Evolutionary conservation across 2,113 vertebrate species (phyloP).

Genomic region (Glareola pratincola): DNA sequence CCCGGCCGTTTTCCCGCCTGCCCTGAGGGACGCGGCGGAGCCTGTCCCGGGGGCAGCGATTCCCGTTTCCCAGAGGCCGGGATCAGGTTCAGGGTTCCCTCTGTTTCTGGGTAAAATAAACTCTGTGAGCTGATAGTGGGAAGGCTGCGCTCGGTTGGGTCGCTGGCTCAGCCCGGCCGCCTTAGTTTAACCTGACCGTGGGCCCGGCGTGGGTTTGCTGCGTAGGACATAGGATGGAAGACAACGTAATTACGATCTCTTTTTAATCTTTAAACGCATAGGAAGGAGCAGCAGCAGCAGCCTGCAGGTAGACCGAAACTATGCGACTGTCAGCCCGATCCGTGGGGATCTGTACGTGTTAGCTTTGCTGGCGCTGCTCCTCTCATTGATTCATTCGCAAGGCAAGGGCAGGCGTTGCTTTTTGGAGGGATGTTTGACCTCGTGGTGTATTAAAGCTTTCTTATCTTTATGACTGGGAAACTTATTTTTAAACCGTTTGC

Average conservation of each 20-base stretch:
- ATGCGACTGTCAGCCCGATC: neutral
- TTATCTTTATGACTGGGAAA: neutral
- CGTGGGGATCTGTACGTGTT: neutral
- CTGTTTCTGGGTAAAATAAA: rapidly evolving
- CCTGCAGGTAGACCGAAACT: neutral
- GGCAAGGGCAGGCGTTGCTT: neutral
- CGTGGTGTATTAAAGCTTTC: neutral
- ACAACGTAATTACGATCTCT: neutral
- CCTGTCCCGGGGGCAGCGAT: neutral
- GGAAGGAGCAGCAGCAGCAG: neutral
- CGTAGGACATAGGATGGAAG: rapidly evolving
- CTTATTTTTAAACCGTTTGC: neutral
- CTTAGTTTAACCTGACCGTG: neutral
- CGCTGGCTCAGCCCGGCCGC: neutral
- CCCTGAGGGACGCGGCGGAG: neutral
- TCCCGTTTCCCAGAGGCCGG: neutral
- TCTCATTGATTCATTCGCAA: neutral
- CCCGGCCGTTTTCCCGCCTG: neutral
- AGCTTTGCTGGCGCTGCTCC: neutral
- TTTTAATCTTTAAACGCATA: neutral
- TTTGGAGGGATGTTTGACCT: neutral
- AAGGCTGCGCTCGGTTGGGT: neutral
- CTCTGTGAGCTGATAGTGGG: rapidly evolving
- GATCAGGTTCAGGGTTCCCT: neutral
- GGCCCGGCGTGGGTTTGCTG: neutral